Evolutionary conservation across 2,797 vertebrate species (phyloP).

Genomic region (Ctenopoma kingsleyae): DNA sequence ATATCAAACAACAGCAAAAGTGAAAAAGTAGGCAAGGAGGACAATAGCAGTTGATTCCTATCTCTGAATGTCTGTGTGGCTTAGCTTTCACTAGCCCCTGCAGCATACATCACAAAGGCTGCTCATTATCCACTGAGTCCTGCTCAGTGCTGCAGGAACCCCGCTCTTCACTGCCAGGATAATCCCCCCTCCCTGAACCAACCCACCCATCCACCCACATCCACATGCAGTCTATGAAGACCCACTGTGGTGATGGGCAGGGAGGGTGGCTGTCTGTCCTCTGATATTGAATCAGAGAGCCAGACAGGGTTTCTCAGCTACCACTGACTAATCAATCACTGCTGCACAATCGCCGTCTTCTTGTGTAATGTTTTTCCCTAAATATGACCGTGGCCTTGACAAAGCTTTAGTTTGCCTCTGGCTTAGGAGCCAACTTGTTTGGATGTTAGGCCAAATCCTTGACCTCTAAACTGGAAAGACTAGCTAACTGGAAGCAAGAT

Average conservation of each 20-base stretch:
- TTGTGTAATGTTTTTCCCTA: constrained; percentile 43
- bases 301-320: constrained; percentile 18
- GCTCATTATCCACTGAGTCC: constrained; percentile 65
- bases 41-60: constrained; percentile 37
- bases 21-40: not conserved
- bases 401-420: constrained; percentile 17
- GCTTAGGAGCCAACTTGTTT: constrained; percentile 55
- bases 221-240: constrained; percentile 28
- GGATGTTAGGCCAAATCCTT: constrained; percentile 54
- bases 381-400: constrained; percentile 33
- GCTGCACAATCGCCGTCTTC: constrained; percentile 22
- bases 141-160: constrained; percentile 37
- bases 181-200: constrained; percentile 11
- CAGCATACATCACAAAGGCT: constrained; percentile 66
- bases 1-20: constrained; percentile 23
- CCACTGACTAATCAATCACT: constrained; percentile 52
- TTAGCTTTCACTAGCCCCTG: constrained; percentile 52
- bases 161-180: constrained; percentile 42
- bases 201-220: constrained; percentile 15
- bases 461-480: constrained; percentile 73
- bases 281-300: constrained; percentile 48
- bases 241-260: constrained; percentile 30
- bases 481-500: constrained; percentile 66
- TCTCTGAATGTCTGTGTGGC: constrained; percentile 27
- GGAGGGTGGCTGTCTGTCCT: constrained; percentile 18